Percentiles rank a stretch among this genome's conserved stretches.
Conservation (phyloP, 37 sponge, comb jelly and placozoan species). For the Spongia lamella region DNA sequence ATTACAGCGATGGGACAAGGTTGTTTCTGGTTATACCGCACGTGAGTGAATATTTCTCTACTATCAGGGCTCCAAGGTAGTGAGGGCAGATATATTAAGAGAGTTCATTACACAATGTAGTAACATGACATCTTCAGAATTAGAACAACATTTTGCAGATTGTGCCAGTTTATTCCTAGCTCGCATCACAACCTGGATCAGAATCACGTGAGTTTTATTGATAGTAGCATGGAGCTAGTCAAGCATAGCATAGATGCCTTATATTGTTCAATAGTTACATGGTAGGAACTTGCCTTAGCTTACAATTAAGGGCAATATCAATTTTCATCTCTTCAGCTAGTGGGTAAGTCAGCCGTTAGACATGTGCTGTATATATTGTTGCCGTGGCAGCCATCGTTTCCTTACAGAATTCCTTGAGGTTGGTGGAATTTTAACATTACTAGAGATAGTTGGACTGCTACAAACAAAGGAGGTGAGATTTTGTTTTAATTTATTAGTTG, state of each 20-base stretch:
- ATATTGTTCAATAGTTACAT: conserved; percentile 52
- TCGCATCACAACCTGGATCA: conserved; percentile 91
- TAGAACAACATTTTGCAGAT: conserved; percentile 88
- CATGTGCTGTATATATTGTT: background rate
- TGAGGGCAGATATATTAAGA: conserved; percentile 66
- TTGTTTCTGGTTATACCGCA: background rate
- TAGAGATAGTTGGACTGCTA: conserved; percentile 86
- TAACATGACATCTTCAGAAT: conserved; percentile 84
- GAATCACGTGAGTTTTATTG: conserved; percentile 79
- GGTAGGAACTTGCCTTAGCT: conserved; percentile 64
- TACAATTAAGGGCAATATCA: conserved; percentile 73
- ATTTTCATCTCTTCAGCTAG: conserved; percentile 79
- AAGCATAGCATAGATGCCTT: too few relatives aligned
- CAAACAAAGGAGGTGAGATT: conserved; percentile 50
- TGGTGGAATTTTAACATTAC: conserved; percentile 92
- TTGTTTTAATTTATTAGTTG: too few relatives aligned
- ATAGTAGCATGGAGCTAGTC: too few relatives aligned
- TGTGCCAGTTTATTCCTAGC: conserved; percentile 97
- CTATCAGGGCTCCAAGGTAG: conserved; percentile 62
- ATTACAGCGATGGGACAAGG: conserved; percentile 69
- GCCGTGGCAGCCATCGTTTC: conserved; percentile 63
- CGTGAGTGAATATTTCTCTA: background rate
- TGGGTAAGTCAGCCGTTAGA: conserved; percentile 58
- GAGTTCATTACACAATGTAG: conserved; percentile 78
- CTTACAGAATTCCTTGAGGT: conserved; percentile 96